A percentile compares a stretch with the other conserved stretches of the same genome.
Evolutionary conservation across 1,140 invertebrate species (phyloP).

Genomic region (Dermatophagoides farinae): DNA sequence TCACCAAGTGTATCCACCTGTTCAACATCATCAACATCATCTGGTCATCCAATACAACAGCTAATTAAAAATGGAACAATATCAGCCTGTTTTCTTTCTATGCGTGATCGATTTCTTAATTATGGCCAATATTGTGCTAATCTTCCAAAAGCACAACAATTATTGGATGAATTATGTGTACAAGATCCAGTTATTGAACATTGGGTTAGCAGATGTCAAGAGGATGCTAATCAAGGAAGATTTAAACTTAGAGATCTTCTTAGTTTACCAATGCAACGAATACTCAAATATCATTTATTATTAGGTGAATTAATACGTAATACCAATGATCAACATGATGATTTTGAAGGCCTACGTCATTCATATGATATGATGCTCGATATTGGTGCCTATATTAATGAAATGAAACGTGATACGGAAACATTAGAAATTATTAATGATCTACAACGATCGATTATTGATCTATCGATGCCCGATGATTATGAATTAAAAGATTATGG

Average conservation of each 20-base stretch:
- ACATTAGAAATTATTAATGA: constrained; percentile 70
- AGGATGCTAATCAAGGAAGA: constrained; percentile 73
- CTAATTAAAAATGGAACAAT: constrained; percentile 18
- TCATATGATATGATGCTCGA: constrained; percentile 94
- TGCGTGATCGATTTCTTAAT: constrained; percentile 68
- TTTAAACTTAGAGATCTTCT: constrained; percentile 82
- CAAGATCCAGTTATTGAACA: constrained; percentile 36
- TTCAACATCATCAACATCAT: not conserved
- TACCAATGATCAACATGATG: constrained; percentile 50
- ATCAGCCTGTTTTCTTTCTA: constrained; percentile 58
- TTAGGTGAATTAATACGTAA: constrained; percentile 64
- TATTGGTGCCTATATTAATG: constrained; percentile 88
- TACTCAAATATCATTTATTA: constrained; percentile 88
- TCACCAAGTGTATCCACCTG: constrained; percentile 17
- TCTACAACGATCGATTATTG: constrained; percentile 46
- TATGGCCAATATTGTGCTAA: constrained; percentile 92
- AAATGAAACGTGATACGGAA: constrained; percentile 91
- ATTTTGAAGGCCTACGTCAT: constrained; percentile 53
- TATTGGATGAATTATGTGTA: constrained; percentile 48
- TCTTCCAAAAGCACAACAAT: constrained; percentile 53
- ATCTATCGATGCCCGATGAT: constrained; percentile 40
- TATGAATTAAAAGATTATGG: constrained; percentile 68
- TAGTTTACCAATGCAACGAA: constrained; percentile 90
- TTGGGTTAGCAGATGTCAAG: constrained; percentile 31
- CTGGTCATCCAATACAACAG: constrained; percentile 26